A percentile compares a stretch with the other conserved stretches of the same genome.
Conservation (phyloP, 2,888 invertebrate species). For the Syrphus vitripennis region DNA sequence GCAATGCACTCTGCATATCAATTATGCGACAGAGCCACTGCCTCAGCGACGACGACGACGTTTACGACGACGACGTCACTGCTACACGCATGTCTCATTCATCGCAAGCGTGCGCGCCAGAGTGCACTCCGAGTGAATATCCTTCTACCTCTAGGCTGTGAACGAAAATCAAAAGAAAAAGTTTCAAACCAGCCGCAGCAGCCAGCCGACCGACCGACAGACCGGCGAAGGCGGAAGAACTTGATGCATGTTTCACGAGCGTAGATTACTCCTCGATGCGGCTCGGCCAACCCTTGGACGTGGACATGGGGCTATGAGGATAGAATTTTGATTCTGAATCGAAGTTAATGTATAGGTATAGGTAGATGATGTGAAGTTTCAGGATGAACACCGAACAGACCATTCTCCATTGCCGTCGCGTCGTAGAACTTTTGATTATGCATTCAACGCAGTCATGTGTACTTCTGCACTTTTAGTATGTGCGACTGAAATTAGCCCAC, state of each 20-base stretch:
- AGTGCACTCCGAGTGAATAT: conserved; percentile 39
- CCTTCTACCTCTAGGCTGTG: conserved; percentile 57
- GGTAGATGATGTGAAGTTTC: conserved; percentile 42
- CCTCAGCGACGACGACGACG: conserved; percentile 29
- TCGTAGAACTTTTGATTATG: conserved; percentile 74
- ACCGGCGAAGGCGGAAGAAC: conserved; percentile 57
- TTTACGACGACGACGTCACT: conserved; percentile 60
- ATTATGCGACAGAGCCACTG: conserved; percentile 66
- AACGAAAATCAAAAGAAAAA: conserved; percentile 54
- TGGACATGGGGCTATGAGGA: conserved; percentile 41
- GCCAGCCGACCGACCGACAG: background rate
- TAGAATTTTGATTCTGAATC: conserved; percentile 47
- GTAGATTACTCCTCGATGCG: conserved; percentile 57
- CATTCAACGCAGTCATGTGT: conserved; percentile 80
- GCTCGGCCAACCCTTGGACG: conserved; percentile 36
- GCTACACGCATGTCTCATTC: conserved; percentile 61
- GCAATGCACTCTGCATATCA: conserved; percentile 70
- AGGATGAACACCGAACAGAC: conserved; percentile 47
- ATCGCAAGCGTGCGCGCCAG: conserved; percentile 55
- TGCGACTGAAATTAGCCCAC: conserved; percentile 73
- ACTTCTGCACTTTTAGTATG: conserved; percentile 81
- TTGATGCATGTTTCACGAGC: conserved; percentile 47
- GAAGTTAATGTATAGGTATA: too few species aligned
- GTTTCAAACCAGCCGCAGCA: conserved; percentile 6
- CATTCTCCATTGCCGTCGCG: background rate